phyloP scores from a whole-genome alignment of 2,888 invertebrate genomes.

The Biston stratarius region DNA sequence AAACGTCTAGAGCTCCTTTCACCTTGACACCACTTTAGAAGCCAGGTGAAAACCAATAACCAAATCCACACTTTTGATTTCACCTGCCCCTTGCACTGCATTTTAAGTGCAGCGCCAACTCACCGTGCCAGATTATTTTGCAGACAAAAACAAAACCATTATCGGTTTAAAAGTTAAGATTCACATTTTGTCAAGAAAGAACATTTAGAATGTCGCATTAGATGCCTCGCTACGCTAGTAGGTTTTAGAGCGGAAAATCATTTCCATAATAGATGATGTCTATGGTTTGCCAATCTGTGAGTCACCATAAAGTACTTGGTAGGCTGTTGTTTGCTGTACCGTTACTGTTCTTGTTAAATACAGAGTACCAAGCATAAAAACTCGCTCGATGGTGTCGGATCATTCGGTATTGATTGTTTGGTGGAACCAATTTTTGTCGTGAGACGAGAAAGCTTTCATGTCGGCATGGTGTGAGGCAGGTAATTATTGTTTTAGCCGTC shows the following conservation, averaged over 20 bases:
- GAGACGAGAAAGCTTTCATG: background rate
- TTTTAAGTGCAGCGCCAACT: conserved; percentile 24
- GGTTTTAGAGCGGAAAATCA: conserved; percentile 72
- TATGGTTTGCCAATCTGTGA: conserved; percentile 62
- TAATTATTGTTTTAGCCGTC: conserved; percentile 11
- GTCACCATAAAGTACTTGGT: conserved; percentile 57
- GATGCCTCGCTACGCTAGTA: conserved; percentile 39
- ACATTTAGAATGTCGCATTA: conserved; percentile 39
- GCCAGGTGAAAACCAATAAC: conserved; percentile 40
- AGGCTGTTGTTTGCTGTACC: conserved; percentile 34
- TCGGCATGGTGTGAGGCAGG: background rate
- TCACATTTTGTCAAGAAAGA: conserved; percentile 8
- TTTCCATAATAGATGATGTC: conserved; percentile 62
- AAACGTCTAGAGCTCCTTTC: conserved; percentile 30
- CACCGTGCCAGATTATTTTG: conserved; percentile 5
- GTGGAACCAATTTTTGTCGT: background rate
- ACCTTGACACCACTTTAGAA: conserved; percentile 30
- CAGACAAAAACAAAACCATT: background rate
- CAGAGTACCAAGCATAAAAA: conserved; percentile 12
- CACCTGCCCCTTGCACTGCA: conserved; percentile 34
- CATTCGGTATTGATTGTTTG: background rate
- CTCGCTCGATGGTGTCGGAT: background rate
- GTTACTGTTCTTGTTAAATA: conserved; percentile 58
- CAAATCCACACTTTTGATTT: conserved; percentile 40
- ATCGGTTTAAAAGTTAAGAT: conserved; percentile 1